phyloP scores from a whole-genome alignment of 2,113 vertebrate genomes.

The Mugil cephalus region DNA sequence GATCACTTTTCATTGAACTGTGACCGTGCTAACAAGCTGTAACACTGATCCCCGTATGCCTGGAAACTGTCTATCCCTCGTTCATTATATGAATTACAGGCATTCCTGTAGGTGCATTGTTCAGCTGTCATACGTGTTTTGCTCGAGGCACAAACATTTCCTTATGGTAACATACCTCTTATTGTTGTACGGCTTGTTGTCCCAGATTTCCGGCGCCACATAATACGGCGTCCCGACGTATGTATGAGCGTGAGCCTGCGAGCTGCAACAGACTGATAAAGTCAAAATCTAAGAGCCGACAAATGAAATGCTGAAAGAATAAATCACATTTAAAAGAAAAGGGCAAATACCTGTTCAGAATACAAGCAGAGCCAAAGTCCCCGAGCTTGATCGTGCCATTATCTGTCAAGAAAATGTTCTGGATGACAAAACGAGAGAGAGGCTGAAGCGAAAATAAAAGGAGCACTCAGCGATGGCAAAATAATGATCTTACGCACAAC shows the following conservation, averaged over 20 bases:
- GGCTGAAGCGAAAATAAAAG: constrained; percentile 13
- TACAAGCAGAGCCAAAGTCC: constrained; percentile 93
- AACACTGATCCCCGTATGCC: too few relatives aligned
- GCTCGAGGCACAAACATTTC: too few relatives aligned
- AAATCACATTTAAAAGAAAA: too few relatives aligned
- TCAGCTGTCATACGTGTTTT: background rate
- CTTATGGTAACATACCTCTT: constrained; percentile 86
- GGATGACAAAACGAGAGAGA: constrained; percentile 47
- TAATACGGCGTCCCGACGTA: constrained; percentile 97
- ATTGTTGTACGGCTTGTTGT: constrained; percentile 94
- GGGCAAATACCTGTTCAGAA: constrained; percentile 88
- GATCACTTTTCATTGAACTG: too few relatives aligned
- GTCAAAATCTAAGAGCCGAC: background rate
- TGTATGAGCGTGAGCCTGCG: constrained; percentile 86
- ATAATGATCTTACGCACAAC: constrained; percentile 33
- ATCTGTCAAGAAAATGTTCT: constrained; percentile 95
- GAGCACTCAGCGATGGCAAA: constrained; percentile 10
- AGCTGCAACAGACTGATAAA: constrained; percentile 74
- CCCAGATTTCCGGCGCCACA: constrained; percentile 96
- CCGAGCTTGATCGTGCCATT: constrained; percentile 90
- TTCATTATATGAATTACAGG: background rate
- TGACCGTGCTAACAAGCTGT: too few relatives aligned
- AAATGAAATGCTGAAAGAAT: background rate
- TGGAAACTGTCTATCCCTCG: too few relatives aligned
- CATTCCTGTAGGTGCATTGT: background rate